These are phyloP conservation scores for Casuarius casuarius DNA, from an alignment of 2,113 vertebrate species.

Conservation along the genomic window DNA sequence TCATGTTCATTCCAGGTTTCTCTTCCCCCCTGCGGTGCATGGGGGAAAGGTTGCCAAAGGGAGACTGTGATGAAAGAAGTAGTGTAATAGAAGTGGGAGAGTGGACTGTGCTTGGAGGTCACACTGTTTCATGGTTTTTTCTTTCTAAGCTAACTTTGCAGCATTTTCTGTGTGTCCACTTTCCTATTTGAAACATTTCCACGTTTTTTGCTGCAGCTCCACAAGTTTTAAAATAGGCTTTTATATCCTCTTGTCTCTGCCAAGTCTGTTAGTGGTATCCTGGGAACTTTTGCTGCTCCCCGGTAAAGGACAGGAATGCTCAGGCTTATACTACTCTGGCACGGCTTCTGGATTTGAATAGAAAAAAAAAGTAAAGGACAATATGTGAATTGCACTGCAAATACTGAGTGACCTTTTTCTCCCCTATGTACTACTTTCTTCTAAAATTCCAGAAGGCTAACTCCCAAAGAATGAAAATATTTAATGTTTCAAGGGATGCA, in stretches of 20 bases:
- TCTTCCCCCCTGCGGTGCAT: neutral
- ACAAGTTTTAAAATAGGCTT: neutral
- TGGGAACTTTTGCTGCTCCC: neutral
- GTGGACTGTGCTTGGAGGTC: neutral
- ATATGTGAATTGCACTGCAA: neutral
- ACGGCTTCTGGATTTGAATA: neutral
- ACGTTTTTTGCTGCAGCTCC: neutral
- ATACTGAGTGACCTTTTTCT: neutral
- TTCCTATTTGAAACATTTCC: neutral
- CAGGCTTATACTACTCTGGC: neutral
- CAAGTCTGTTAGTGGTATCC: neutral
- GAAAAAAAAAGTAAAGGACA: neutral
- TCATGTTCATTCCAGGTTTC: neutral
- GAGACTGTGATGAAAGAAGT: neutral
- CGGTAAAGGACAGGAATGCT: neutral
- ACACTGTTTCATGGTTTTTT: neutral
- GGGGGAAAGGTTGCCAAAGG: neutral
- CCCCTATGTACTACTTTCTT: neutral
- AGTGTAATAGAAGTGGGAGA: neutral
- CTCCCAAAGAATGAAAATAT: neutral
- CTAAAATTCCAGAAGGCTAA: neutral
- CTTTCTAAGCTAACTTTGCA: neutral
- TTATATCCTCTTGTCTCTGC: neutral
- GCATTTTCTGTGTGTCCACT: neutral
- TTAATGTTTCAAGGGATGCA: neutral